Conservation (phyloP, 2,888 invertebrate genomes). For the Bruchidius siliquastri region DNA sequence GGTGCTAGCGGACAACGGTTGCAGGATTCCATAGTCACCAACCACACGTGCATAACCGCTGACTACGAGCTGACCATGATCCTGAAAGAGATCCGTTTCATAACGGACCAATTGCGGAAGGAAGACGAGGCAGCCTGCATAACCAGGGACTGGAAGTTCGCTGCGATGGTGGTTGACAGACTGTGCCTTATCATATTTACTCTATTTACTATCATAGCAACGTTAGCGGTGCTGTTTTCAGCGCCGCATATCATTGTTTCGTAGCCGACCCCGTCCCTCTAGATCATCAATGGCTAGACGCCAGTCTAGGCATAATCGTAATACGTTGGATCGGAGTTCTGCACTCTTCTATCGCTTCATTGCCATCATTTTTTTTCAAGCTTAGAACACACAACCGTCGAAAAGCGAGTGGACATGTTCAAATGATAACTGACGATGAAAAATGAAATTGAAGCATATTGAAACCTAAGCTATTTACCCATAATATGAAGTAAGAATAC, state of each 20-base stretch:
- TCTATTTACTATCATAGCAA: conserved; percentile 95
- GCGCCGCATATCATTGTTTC: conserved; percentile 94
- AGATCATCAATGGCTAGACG: conserved; percentile 11
- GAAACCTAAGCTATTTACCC: no score
- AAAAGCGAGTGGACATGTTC: no score
- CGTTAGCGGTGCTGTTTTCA: conserved; percentile 93
- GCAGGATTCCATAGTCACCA: conserved; percentile 67
- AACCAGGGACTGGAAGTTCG: conserved; percentile 99
- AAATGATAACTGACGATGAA: no score
- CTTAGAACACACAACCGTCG: neutral
- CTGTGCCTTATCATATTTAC: conserved; percentile 99
- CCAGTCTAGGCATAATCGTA: neutral
- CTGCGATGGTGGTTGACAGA: conserved; percentile 99
- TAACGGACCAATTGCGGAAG: conserved; percentile 90
- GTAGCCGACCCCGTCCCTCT: conserved; percentile 53
- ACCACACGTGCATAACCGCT: conserved; percentile 84
- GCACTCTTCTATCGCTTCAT: neutral
- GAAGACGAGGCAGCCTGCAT: conserved; percentile 92
- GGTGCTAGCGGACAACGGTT: conserved; percentile 58
- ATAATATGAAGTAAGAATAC: no score
- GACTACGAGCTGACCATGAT: conserved; percentile 93
- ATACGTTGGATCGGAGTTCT: neutral
- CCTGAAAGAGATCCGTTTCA: conserved; percentile 89
- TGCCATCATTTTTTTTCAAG: neutral
- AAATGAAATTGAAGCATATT: no score